Evolutionary conservation across 2,888 invertebrate species (phyloP), one percentile per base, ranked within the genome.

Genomic region (Embidobia sp.): DNA sequence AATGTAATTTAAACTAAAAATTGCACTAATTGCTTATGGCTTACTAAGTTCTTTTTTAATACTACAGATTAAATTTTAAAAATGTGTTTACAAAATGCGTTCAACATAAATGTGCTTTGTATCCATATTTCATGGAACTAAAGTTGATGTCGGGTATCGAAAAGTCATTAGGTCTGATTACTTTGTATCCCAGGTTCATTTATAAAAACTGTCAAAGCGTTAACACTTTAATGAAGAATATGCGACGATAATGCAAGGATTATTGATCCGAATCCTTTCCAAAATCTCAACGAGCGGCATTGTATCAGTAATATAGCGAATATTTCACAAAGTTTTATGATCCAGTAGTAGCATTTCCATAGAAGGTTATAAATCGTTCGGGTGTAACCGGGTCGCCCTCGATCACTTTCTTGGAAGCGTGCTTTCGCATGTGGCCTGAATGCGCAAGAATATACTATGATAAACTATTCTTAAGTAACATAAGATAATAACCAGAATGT

Each of bases 361-460:
- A 74, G 64, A 69, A 67, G 64, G 77, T 78, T 79, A 73, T 77
- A 77, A 78, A 77, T 79, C 75, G 73, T 77, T 76, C 44, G 67
- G 76, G 59, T 73, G 69, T 77, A 78, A 69, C 73, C 79, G 78
- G 74, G 51, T 76, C 80, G 80, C 81, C 81, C 83, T 80, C 82
- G 81, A 83, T 85, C 78, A 82, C 79, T 79, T 85, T 83, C 84
- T 77, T 66, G 77, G 84, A 83, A 85, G 75, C 69, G 40, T 74
- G 72, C 67, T 73, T 77, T 77, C 73, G 77, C 78, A 74, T 78
- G 74, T 61, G 74, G 70, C 78, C 78, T 78, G 74, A 74, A 78
- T 74, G 64, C 63, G 63, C 72, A 69, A 77, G 67, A 77, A 74
- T 73, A 77, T 69, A 53, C 77, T 77, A 64, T 74, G 69, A 77